These are phyloP conservation scores for Hydrozoanthus gracilis DNA, from an alignment of 92 coral and sea anemone species.

Conservation along the genomic window DNA sequence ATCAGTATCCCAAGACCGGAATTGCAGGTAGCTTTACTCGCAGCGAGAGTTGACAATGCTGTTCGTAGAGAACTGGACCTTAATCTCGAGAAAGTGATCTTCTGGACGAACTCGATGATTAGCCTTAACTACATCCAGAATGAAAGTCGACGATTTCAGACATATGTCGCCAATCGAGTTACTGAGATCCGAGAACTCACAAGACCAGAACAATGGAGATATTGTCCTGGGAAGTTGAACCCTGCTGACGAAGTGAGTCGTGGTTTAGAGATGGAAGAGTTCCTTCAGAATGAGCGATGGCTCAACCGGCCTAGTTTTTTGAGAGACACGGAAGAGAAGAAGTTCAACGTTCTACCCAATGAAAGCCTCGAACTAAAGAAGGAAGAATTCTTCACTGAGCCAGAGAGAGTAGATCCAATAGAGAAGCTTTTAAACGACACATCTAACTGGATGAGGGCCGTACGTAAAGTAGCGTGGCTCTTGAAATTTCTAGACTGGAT, in stretches of 20 bases:
- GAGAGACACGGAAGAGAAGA: constrained; percentile 22
- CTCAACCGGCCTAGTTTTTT: constrained; percentile 65
- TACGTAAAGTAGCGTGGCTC: constrained; percentile 53
- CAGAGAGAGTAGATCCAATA: background rate
- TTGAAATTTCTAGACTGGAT: constrained; percentile 59
- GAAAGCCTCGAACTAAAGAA: constrained; percentile 56
- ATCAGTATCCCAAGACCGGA: constrained; percentile 72
- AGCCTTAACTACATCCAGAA: constrained; percentile 63
- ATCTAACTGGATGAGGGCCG: constrained; percentile 54
- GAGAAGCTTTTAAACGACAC: constrained; percentile 44
- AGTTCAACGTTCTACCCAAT: constrained; percentile 29
- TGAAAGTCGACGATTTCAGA: constrained; percentile 68
- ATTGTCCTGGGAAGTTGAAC: constrained; percentile 68
- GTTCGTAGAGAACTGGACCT: constrained; percentile 62
- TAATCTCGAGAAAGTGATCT: constrained; percentile 41
- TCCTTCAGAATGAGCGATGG: constrained; percentile 66
- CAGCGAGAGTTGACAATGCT: constrained; percentile 53
- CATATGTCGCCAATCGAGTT: constrained; percentile 72
- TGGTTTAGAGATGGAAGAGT: constrained; percentile 58
- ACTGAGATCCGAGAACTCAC: constrained; percentile 66
- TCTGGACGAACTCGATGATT: constrained; percentile 71
- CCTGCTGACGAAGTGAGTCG: constrained; percentile 76
- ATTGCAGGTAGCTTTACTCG: constrained; percentile 73
- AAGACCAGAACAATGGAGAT: constrained; percentile 65
- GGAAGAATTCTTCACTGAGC: constrained; percentile 16